Base-by-base conservation (phyloP, 2,888 invertebrate species). In the Ochropleura leucogaster region DNA sequence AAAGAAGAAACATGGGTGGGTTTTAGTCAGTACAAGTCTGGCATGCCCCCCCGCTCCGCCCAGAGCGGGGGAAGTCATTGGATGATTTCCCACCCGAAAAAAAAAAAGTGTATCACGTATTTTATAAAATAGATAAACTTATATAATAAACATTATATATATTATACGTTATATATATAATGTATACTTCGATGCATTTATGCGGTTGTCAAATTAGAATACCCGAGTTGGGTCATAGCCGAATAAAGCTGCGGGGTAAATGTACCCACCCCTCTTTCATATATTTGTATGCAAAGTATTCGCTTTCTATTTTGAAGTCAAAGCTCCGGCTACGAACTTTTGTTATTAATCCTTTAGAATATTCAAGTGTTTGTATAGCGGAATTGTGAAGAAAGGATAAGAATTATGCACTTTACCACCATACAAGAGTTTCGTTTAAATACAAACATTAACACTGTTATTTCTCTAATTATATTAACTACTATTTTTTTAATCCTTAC, bases 241-340 rank as follows among this genome's bases (percentile, higher is more conserved):
- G 72, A 60, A 73, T 67, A 69, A 74, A 78, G 53, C 57, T 73
- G 46, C 44, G 55, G 47, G 65, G 71, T 72, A 44, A 72, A 65
- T 20, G 63, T 53, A 68, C 68, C 30, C 63, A 68, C 68, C 30
- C 63, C 63, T 51, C 40, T 55, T 53, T 77, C 70, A 70, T 66
- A 69, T 51, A 82, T 80, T 79, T 85, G 16, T 77, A 77, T 75
- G 68, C 73, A 57, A 66, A 80, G 70, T 77, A 75, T 77, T 60
- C 71, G 44, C 82, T 77, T 82, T 66, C 69, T 66, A 73, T 69
- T 77, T 62, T 70, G 76, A 77, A 74, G 44, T 53, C 69, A 69
- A 76, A 62, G 68, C 55, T 51, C 57, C 65, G 44, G 20, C 65
- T 44, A 18, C 12, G 44, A 73, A 70, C 53, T 72, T 74, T 73